Evolutionary conservation across 1,140 invertebrate genomes (phyloP), one percentile per base, ranked within the genome.

Genomic region (Zaprionus davidi): DNA sequence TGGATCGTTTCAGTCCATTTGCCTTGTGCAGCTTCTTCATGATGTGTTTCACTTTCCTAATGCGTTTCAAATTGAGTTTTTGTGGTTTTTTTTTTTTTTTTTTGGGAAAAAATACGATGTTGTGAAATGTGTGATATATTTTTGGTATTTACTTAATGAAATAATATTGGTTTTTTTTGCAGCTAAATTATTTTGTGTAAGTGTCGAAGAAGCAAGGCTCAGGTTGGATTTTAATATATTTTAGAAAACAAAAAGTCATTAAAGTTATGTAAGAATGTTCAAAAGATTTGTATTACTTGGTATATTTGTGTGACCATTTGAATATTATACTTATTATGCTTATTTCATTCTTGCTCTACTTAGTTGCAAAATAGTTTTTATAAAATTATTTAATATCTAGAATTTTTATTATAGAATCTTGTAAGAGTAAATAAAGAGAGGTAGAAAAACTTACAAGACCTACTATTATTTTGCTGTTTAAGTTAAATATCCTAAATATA

Each of bases 1-100:
- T 96, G 9, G 96, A 95, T 36, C 96, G 94, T 76, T 91, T 92
- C 66, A 91, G 76, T 76, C 91, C 90, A 67, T 92, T 92, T 76
- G 82, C 83, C 79, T 92, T 92, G 82, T 92, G 85, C 78, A 92
- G 79, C 83, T 92, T 92, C 82, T 92, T 92, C 91, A 92, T 92
- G 76, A 92, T 92, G 75, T 91, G 79, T 64, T 80, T 92, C 56
- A 88, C 88, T 79, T 92, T 92, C 81, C 91, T 92, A 70, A 59
- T 60, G 41, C 49, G 17, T n/a, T 64, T 64, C 34, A 24, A 49
- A 24, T 76, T 68, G 5, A 31, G 34, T 53, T 63, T 56, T 31
- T 36, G 53, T 51, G 26, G 9, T 31, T 31, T 7, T 34, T 71
- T 20, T 20, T 20, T 20, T 3, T 53, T 51, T 38, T 20, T 36